Percentiles rank a stretch among this genome's conserved stretches.
Evolutionary conservation across 1,140 invertebrate species (phyloP).

Genomic region (Chymomyza costata): DNA sequence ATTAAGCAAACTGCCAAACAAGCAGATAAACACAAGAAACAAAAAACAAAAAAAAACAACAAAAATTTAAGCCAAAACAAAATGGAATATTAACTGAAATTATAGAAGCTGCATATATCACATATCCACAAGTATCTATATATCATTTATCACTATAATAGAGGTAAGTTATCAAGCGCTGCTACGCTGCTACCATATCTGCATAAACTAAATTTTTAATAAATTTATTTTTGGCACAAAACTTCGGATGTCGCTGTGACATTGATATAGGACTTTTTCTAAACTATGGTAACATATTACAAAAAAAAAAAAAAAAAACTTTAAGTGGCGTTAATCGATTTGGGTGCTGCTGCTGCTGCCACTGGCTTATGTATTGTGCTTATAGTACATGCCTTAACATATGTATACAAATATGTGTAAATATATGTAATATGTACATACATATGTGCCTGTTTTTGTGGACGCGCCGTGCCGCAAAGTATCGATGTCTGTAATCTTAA

Average conservation of each 20-base stretch:
- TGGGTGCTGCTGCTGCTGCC: slow-evolving; percentile 30
- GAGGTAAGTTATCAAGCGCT: slow-evolving; percentile 61
- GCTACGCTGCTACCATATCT: slow-evolving; percentile 59
- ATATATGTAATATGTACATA: slow-evolving; percentile 39
- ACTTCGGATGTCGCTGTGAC: slow-evolving; percentile 43
- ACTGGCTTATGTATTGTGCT: slow-evolving; percentile 5
- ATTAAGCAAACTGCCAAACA: slow-evolving; percentile 29
- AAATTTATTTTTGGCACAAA: slow-evolving; percentile 45
- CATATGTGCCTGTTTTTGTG: too few species aligned
- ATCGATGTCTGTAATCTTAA: slow-evolving; percentile 72
- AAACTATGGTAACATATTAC: not conserved
- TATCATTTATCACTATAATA: too few species aligned
- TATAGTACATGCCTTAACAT: slow-evolving; percentile 6
- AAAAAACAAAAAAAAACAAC: slow-evolving; percentile 21
- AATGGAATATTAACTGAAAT: slow-evolving; percentile 65
- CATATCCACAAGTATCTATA: slow-evolving; percentile 66
- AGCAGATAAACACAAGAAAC: not conserved
- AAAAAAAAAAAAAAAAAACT: not conserved
- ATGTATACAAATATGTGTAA: slow-evolving; percentile 8
- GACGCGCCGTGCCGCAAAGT: slow-evolving; percentile 55
- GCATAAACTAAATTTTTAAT: slow-evolving; percentile 71
- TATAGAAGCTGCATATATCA: too few species aligned
- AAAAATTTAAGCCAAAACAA: too few species aligned
- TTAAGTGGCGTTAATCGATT: slow-evolving; percentile 35
- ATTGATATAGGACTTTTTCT: slow-evolving; percentile 58